phyloP scores from a whole-genome alignment of 2,888 invertebrate genomes.

The Acronicta aceris region DNA sequence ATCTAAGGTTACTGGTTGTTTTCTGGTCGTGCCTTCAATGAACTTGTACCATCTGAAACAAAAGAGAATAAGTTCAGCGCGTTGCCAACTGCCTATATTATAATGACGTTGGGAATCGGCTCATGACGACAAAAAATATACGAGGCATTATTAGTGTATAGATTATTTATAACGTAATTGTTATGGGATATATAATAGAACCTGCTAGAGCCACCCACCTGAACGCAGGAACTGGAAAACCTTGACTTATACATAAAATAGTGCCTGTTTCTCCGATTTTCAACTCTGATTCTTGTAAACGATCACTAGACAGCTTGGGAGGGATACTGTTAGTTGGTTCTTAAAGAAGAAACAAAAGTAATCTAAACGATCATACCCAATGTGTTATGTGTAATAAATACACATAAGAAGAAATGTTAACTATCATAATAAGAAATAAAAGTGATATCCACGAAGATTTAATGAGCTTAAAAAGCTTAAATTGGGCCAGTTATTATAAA shows the following conservation, averaged over 20 bases:
- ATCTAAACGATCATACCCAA: conserved; percentile 56
- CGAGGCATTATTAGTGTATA: conserved; percentile 7
- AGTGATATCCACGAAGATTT: conserved; percentile 50
- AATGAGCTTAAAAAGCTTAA: conserved; percentile 56
- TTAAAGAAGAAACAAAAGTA: conserved; percentile 77
- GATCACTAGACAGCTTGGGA: conserved; percentile 90
- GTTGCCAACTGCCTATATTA: conserved; percentile 9
- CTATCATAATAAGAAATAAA: conserved; percentile 34
- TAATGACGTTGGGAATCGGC: conserved; percentile 9
- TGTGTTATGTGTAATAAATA: conserved; percentile 44
- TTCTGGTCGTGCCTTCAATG: conserved; percentile 95
- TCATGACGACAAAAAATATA: conserved; percentile 20
- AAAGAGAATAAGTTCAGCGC: conserved; percentile 78
- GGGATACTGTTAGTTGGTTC: conserved; percentile 92
- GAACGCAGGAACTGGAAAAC: conserved; percentile 92
- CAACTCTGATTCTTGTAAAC: conserved; percentile 86
- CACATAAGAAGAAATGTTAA: conserved; percentile 50
- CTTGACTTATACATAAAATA: conserved; percentile 93
- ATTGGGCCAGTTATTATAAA: conserved; percentile 60
- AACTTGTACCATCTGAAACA: conserved; percentile 98
- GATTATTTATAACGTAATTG: background rate
- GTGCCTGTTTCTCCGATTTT: conserved; percentile 73
- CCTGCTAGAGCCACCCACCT: conserved; percentile 88
- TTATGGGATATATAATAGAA: conserved; percentile 6
- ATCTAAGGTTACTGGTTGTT: conserved; percentile 96